Evolutionary conservation across 2,888 invertebrate species (phyloP).

Genomic region (Polydesmus complanatus): DNA sequence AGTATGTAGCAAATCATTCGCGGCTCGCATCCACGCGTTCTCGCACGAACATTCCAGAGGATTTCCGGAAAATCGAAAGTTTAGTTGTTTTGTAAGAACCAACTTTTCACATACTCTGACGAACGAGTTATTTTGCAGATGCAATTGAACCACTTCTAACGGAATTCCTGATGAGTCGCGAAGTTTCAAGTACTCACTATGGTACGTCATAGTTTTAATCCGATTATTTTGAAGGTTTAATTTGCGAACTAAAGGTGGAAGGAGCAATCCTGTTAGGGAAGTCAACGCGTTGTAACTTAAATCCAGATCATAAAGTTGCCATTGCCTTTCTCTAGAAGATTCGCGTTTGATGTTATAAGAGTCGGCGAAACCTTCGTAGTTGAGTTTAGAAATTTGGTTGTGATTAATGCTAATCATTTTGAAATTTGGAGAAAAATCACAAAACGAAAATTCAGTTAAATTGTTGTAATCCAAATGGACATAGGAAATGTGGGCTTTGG

Average conservation of each 20-base stretch:
- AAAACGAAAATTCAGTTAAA: not conserved
- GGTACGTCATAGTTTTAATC: not conserved
- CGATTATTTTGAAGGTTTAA: not conserved
- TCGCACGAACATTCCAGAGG: constrained; percentile 7
- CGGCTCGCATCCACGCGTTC: not conserved
- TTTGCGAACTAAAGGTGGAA: not conserved
- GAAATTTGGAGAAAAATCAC: not conserved
- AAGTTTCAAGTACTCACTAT: not conserved
- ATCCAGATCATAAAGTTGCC: not conserved
- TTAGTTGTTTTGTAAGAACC: not conserved
- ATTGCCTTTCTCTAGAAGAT: too few species aligned
- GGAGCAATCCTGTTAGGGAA: not conserved
- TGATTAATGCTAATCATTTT: not conserved
- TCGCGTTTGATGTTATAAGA: not conserved
- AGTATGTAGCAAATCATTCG: too few species aligned
- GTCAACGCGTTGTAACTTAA: not conserved
- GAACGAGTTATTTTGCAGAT: constrained; percentile 5
- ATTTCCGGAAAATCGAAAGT: not conserved
- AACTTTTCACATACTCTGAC: not conserved
- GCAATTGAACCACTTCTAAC: not conserved
- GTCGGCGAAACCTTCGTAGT: not conserved
- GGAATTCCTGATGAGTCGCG: not conserved
- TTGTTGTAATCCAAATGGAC: not conserved
- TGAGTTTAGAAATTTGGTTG: not conserved
- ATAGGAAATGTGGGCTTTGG: not conserved